Conservation (phyloP, 2,113 vertebrate genomes). For the Zosterops borbonicus region DNA sequence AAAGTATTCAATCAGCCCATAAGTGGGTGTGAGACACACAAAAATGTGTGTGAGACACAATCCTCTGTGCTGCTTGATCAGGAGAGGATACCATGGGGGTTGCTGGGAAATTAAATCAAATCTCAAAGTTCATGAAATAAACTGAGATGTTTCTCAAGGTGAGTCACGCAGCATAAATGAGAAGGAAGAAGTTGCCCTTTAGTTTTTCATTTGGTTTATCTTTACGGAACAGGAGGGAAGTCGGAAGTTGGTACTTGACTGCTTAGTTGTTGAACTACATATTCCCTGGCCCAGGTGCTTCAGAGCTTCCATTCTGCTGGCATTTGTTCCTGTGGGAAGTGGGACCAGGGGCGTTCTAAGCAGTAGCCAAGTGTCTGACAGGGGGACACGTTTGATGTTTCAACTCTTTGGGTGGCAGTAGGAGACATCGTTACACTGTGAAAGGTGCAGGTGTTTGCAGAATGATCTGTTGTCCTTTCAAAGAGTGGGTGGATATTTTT, state of each 20-base stretch:
- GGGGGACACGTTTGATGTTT: neutral
- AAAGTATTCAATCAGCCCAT: neutral
- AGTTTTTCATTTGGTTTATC: neutral
- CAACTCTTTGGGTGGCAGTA: fast-evolving
- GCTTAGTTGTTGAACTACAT: neutral
- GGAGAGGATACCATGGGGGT: neutral
- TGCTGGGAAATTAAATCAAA: neutral
- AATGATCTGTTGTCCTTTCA: neutral
- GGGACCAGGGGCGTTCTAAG: neutral
- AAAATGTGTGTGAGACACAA: neutral
- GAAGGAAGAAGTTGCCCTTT: neutral
- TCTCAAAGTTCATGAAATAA: neutral
- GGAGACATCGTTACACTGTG: neutral
- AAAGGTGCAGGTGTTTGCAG: neutral
- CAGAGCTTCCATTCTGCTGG: neutral
- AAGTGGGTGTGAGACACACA: neutral
- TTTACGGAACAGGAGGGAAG: neutral
- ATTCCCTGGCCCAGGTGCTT: neutral
- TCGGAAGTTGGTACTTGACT: neutral
- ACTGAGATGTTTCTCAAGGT: neutral
- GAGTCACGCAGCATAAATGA: neutral
- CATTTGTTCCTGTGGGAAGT: neutral
- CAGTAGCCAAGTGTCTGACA: neutral
- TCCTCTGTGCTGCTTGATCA: neutral
- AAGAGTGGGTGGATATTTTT: neutral